A percentile compares a stretch with the other conserved stretches of the same genome.
Evolutionary conservation across 1,140 invertebrate genomes (phyloP).

Genomic region (Archegozetes longisetosus): DNA sequence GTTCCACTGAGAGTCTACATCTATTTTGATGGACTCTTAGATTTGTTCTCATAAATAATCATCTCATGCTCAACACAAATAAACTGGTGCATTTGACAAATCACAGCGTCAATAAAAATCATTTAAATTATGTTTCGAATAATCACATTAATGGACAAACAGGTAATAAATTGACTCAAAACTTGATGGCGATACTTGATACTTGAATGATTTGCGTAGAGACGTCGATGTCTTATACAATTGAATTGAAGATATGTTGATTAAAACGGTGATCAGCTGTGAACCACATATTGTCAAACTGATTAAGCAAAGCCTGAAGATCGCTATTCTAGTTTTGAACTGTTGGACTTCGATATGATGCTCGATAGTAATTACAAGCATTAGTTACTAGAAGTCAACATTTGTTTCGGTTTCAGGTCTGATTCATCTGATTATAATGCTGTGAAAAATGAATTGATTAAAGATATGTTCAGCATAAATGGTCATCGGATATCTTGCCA

Average conservation of each 20-base stretch:
- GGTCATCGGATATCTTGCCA: slow-evolving; percentile 60
- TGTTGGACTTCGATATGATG: slow-evolving; percentile 47
- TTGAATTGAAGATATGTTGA: slow-evolving; percentile 44
- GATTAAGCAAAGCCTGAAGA: slow-evolving; percentile 31
- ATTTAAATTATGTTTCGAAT: slow-evolving; percentile 64
- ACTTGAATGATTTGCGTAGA: slow-evolving; percentile 42
- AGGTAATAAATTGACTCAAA: slow-evolving; percentile 71
- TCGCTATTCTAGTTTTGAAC: slow-evolving; percentile 33
- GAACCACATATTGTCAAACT: slow-evolving; percentile 30
- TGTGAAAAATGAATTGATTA: slow-evolving; percentile 47
- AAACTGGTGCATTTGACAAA: slow-evolving; percentile 96
- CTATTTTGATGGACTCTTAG: slow-evolving; percentile 86
- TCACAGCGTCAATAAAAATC: slow-evolving; percentile 92
- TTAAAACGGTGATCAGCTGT: slow-evolving; percentile 38
- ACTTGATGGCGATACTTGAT: slow-evolving; percentile 55
- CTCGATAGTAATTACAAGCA: slow-evolving; percentile 48
- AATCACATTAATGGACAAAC: slow-evolving; percentile 63
- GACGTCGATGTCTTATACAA: slow-evolving; percentile 66
- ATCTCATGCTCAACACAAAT: slow-evolving; percentile 34
- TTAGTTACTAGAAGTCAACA: slow-evolving; percentile 91
- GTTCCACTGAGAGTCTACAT: slow-evolving; percentile 84
- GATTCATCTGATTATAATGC: slow-evolving; percentile 75
- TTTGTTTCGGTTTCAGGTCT: slow-evolving; percentile 79
- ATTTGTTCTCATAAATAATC: slow-evolving; percentile 58
- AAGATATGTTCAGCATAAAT: slow-evolving; percentile 76